Evolutionary conservation across 2,113 vertebrate species (phyloP), one percentile per base, ranked within the genome.

Genomic region (Gasterosteus aculeatus): DNA sequence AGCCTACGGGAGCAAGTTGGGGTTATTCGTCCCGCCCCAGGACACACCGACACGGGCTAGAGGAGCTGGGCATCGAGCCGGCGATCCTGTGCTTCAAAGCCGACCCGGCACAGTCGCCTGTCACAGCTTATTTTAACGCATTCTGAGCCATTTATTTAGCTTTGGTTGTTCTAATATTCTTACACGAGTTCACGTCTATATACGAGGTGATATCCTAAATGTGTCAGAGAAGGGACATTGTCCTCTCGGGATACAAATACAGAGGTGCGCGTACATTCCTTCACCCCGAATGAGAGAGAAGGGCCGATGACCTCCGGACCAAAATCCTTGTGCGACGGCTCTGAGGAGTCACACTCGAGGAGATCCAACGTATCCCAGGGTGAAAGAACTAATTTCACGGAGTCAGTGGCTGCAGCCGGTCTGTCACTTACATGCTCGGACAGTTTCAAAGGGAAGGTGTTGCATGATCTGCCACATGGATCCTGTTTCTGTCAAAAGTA

Each of bases 401-500:
- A 72, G 53, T 88, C 76, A 80, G 64, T 51, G 42, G 59, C 47
- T 47, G 57, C 39, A 74, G 66, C 77, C 83, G 63, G 53, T 47
- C 63, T 29, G 19, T 70, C 70, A 53, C 38, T 73, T 58, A 38
- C 47, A 58, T n/a, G 62, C 59, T 51, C 26, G 0, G 26, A 66
- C 57, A 11, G 33, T 56, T 47, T 66, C 26, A 65, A 35, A 31
- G 33, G 47, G 35, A 38, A 9, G 7, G 51, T 29, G 63, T 9
- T 39, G 14, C 5, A 44, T n/a, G 7, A 51, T 35, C 19, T 56
- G 29, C 51, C 14, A 33, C 5, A 22, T 35, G 54, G 39, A 46
- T 38, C 35, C 35, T 4, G 11, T 53, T 57, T 57, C 3, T n/a
- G 47, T 35, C 1, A 1, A 63, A 14, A 15, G 26, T 33, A 4